phyloP scores from a whole-genome alignment of 2,888 invertebrate genomes.

The Dasysyrphus tricinctus region DNA sequence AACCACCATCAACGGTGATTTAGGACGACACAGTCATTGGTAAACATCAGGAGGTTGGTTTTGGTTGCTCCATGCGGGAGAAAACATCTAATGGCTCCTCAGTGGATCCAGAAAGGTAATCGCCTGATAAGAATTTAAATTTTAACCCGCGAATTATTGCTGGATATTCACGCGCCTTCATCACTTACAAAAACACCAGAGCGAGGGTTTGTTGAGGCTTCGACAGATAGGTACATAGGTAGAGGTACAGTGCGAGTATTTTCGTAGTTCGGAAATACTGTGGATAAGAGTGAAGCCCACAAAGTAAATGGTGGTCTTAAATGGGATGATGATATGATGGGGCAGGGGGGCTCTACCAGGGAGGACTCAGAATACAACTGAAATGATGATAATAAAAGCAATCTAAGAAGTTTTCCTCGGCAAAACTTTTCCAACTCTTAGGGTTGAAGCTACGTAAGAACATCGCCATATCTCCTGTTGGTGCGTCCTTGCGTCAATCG shows the following conservation, averaged over 20 bases:
- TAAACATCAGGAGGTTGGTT: background rate
- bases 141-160: slow-evolving; percentile 72
- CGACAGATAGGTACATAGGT: slow-evolving; percentile 49
- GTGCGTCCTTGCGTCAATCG: slow-evolving; percentile 48
- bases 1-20: slow-evolving; percentile 62
- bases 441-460: slow-evolving; percentile 9
- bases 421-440: slow-evolving; percentile 60
- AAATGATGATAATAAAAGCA: slow-evolving; percentile 77
- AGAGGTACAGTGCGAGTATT: slow-evolving; percentile 20
- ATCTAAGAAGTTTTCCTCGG: slow-evolving; percentile 77
- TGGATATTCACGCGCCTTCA: slow-evolving; percentile 63
- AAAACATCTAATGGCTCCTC: slow-evolving; percentile 41
- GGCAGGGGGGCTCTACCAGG: background rate
- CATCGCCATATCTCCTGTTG: background rate
- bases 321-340: background rate
- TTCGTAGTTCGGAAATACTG: slow-evolving; percentile 29
- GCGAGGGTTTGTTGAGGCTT: slow-evolving; percentile 37
- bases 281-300: slow-evolving; percentile 43
- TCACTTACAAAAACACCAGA: slow-evolving; percentile 11
- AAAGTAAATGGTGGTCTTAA: slow-evolving; percentile 49
- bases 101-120: slow-evolving; percentile 52
- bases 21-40: slow-evolving; percentile 30
- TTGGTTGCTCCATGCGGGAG: background rate
- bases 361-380: slow-evolving; percentile 56
- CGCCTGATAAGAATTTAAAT: slow-evolving; percentile 74